These are phyloP conservation scores for Acanthurus leucopareius DNA, from an alignment of 2,797 vertebrate species.

Conservation along the genomic window DNA sequence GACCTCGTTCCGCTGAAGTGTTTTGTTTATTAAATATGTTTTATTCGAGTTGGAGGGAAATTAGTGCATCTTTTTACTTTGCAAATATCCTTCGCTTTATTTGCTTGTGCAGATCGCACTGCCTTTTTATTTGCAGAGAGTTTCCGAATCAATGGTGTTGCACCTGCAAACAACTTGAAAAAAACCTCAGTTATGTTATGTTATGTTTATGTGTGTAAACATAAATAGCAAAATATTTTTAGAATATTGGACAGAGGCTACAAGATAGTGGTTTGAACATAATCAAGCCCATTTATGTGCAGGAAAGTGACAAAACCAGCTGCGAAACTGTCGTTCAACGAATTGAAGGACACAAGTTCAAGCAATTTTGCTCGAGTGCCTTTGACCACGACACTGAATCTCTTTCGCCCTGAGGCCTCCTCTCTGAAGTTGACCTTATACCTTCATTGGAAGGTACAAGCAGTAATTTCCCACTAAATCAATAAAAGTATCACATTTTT, in stretches of 20 bases:
- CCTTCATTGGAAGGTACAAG: slow-evolving; percentile 24
- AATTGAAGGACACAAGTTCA: slow-evolving; percentile 25
- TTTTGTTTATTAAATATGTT: slow-evolving; percentile 36
- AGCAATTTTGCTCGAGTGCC: slow-evolving; percentile 19
- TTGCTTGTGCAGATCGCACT: slow-evolving; percentile 3
- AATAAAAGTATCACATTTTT: slow-evolving; percentile 47
- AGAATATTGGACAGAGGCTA: neutral
- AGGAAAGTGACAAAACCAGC: neutral
- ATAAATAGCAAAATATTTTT: neutral
- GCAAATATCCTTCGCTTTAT: neutral
- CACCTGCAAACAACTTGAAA: neutral
- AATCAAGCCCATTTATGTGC: slow-evolving; percentile 7
- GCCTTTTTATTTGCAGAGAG: neutral
- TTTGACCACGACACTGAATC: slow-evolving; percentile 29
- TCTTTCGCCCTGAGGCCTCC: neutral
- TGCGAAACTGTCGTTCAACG: neutral
- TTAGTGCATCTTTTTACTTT: neutral
- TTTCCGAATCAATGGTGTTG: neutral
- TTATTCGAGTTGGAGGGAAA: slow-evolving; percentile 14
- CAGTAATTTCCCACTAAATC: slow-evolving; percentile 47
- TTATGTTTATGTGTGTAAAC: neutral
- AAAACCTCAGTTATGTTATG: neutral
- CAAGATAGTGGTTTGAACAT: neutral
- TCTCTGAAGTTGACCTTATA: slow-evolving; percentile 39
- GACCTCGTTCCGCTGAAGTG: slow-evolving; percentile 13